phyloP scores from a whole-genome alignment of 2,888 invertebrate genomes.

The Sarcophaga caerulescens region DNA sequence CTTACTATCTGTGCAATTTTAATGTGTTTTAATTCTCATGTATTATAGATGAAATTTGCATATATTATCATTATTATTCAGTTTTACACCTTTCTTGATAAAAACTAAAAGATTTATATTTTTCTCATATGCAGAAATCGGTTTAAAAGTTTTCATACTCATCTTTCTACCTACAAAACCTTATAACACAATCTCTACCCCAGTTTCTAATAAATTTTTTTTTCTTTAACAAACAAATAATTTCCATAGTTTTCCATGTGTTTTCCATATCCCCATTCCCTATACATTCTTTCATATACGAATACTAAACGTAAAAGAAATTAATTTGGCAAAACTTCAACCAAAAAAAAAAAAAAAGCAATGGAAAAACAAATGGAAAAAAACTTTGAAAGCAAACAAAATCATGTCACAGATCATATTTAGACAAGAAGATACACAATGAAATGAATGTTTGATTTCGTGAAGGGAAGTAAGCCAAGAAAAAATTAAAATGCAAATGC shows the following conservation, averaged over 20 bases:
- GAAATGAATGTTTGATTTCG: conserved; percentile 18
- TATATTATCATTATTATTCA: too few relatives aligned
- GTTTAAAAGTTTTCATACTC: too few relatives aligned
- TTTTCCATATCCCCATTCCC: not conserved
- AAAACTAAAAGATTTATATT: too few relatives aligned
- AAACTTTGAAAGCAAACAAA: conserved; percentile 33
- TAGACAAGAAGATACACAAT: conserved; percentile 20
- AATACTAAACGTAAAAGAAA: not conserved
- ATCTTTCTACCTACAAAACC: not conserved
- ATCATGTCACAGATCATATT: conserved; percentile 51
- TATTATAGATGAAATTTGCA: too few relatives aligned
- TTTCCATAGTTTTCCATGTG: not conserved
- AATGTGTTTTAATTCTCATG: too few relatives aligned
- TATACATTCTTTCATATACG: not conserved
- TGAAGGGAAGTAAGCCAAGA: not conserved
- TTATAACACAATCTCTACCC: not conserved
- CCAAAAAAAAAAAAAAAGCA: conserved; percentile 34
- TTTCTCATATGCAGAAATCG: too few relatives aligned
- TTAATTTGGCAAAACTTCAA: conserved; percentile 22
- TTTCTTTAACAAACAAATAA: not conserved
- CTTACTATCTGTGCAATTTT: too few relatives aligned
- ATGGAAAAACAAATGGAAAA: conserved; percentile 3
- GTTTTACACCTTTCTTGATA: too few relatives aligned
- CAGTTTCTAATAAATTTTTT: not conserved
- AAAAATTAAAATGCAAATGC: not conserved